Conservation (phyloP, 2,888 invertebrate species). For the Ypsolopha scabrella region DNA sequence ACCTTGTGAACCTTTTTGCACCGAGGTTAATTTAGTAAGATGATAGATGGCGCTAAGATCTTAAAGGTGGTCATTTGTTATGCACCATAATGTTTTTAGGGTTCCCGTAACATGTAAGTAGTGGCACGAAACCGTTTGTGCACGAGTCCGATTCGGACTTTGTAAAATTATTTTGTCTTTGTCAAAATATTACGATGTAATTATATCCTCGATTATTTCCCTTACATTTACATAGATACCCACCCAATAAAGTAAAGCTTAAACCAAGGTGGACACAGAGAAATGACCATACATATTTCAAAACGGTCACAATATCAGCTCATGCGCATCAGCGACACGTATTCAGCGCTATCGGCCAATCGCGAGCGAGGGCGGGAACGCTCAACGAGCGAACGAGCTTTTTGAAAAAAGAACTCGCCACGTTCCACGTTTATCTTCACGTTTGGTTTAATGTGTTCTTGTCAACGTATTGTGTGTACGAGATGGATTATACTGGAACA, state of each 20-base stretch:
- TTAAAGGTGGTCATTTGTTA: too few species aligned
- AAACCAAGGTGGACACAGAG: constrained; percentile 7
- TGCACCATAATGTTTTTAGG: too few species aligned
- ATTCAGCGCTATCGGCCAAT: constrained; percentile 30
- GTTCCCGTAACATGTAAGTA: too few species aligned
- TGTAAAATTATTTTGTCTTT: too few species aligned
- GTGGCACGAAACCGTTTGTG: too few species aligned
- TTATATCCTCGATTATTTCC: background rate
- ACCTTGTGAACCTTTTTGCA: too few species aligned
- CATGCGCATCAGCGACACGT: constrained; percentile 23
- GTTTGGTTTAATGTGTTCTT: constrained; percentile 10
- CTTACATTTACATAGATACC: too few species aligned
- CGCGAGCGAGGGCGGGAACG: constrained; percentile 28
- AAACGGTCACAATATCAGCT: constrained; percentile 25
- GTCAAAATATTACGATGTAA: too few species aligned
- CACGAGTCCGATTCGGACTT: too few species aligned
- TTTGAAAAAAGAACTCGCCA: constrained; percentile 27
- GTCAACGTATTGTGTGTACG: constrained; percentile 13
- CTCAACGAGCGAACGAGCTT: constrained; percentile 14
- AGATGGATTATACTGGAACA: background rate
- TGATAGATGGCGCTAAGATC: too few species aligned
- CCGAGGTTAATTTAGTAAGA: too few species aligned
- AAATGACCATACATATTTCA: constrained; percentile 19
- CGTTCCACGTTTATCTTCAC: constrained; percentile 18
- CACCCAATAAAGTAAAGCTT: too few species aligned